Evolutionary conservation across 2,888 invertebrate species (phyloP), one percentile per base, ranked within the genome.

Genomic region (Ptilodon capucinus): DNA sequence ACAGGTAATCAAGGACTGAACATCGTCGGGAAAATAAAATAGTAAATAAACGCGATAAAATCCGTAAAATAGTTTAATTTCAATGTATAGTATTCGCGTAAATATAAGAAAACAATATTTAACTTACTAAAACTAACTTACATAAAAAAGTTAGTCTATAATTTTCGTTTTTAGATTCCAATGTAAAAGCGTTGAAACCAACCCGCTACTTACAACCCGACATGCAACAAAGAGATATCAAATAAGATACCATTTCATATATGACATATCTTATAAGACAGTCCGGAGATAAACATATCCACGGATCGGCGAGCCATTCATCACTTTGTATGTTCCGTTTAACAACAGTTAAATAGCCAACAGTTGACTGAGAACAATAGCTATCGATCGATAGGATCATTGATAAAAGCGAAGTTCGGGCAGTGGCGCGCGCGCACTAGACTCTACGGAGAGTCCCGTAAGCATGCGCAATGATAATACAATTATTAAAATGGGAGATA

Each of bases 281-380:
- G 64, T 65, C 65, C 54, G 48, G 55, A 71, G 72, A 79, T 77
- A 77, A 75, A 76, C 71, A 73, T 67, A 69, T 76, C 66, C 62
- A 48, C 40, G 48, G 61, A 71, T 71, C 73, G 60, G 56, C 48
- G 49, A 63, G 60, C 70, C 66, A 76, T 80, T 77, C 74, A 78
- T 79, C 77, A 79, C 66, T 61, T 59, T 64, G 59, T 66, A 69
- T 67, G 70, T 68, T 68, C 74, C 71, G 69, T 74, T 69, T 71
- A 69, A 74, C 72, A 74, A 74, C 76, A 72, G 73, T 72, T 71
- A 77, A 78, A 74, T 72, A 68, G 68, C 61, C 65, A 62, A 65
- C 69, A 71, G 77, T 75, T 77, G 81, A 77, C 76, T 74, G 71
- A 63, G 73, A 76, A 83, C 82, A 84, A 83, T 80, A 70, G 75